Percentiles rank a stretch among this genome's conserved stretches.
Evolutionary conservation across 2,888 invertebrate species (phyloP).

Genomic region (Argyresthia goedartella): DNA sequence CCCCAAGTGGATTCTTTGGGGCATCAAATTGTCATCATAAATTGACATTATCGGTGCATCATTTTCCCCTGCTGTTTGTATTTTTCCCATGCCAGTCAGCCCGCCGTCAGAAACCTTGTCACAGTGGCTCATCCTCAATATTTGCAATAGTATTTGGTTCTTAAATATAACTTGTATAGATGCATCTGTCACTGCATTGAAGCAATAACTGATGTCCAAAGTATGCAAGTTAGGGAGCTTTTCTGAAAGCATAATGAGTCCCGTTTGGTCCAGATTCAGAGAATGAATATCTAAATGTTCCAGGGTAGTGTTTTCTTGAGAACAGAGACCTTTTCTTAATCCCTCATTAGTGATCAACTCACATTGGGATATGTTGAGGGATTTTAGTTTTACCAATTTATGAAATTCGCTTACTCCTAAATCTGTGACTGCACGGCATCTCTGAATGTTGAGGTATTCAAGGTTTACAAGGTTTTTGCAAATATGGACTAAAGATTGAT

Average conservation of each 20-base stretch:
- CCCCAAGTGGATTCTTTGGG: constrained; percentile 68
- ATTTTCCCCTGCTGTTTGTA: constrained; percentile 30
- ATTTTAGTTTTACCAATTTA: constrained; percentile 65
- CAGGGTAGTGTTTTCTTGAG: constrained; percentile 52
- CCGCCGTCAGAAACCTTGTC: constrained; percentile 78
- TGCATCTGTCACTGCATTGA: constrained; percentile 78
- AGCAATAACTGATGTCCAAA: constrained; percentile 77
- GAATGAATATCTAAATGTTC: constrained; percentile 69
- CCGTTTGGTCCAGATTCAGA: constrained; percentile 73
- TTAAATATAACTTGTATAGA: constrained; percentile 77
- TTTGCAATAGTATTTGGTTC: constrained; percentile 70
- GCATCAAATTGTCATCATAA: constrained; percentile 28
- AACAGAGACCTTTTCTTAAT: constrained; percentile 72
- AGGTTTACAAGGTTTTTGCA: constrained; percentile 70
- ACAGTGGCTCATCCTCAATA: constrained; percentile 76
- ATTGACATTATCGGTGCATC: constrained; percentile 43
- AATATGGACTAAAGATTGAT: constrained; percentile 72
- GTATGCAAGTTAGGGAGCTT: constrained; percentile 67
- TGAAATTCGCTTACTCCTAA: constrained; percentile 66
- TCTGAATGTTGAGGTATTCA: constrained; percentile 71
- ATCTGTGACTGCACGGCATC: constrained; percentile 76
- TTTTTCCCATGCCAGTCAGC: constrained; percentile 75
- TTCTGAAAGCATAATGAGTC: constrained; percentile 72
- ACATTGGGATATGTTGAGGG: constrained; percentile 77
- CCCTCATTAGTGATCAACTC: constrained; percentile 74